Percentiles rank a stretch among this genome's conserved stretches.
Conservation (phyloP, 2,888 invertebrate species). For the Brachypterus glaber region DNA sequence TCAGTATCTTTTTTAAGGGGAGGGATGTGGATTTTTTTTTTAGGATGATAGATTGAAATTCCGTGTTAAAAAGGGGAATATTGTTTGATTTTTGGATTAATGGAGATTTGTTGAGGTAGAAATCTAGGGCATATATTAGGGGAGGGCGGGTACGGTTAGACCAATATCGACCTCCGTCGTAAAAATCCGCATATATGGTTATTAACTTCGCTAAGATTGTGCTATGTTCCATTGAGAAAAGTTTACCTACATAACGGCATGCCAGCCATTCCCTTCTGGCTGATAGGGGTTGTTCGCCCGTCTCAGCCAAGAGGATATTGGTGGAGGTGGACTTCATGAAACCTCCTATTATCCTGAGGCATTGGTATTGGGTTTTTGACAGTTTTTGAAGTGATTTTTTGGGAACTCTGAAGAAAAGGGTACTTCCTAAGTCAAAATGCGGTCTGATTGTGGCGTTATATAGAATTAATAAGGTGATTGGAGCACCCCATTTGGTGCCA, state of each 20-base stretch:
- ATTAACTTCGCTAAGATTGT: too few relatives aligned
- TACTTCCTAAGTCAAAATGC: constrained; percentile 10
- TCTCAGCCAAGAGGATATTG: constrained; percentile 6
- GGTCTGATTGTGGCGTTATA: constrained; percentile 8
- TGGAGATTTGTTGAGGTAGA: too few relatives aligned
- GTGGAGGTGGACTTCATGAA: constrained; percentile 11
- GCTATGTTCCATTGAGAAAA: neutral
- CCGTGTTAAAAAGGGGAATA: too few relatives aligned
- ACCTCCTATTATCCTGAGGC: constrained; percentile 3
- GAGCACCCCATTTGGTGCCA: constrained; percentile 10
- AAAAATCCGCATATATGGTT: too few relatives aligned
- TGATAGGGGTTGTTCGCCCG: constrained; percentile 6
- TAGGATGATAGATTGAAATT: too few relatives aligned
- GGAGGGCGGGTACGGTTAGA: too few relatives aligned
- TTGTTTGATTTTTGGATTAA: too few relatives aligned
- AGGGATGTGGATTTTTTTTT: too few relatives aligned
- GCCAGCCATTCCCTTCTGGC: constrained; percentile 7
- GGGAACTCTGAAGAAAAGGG: neutral
- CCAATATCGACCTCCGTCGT: too few relatives aligned
- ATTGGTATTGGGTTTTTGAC: constrained; percentile 7
- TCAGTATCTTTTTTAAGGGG: too few relatives aligned
- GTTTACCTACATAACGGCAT: constrained; percentile 4
- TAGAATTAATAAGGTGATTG: constrained; percentile 1
- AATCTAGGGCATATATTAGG: too few relatives aligned
- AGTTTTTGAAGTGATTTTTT: neutral